Evolutionary conservation across 2,113 vertebrate genomes (phyloP), one percentile per base, ranked within the genome.

Genomic region (Microtus pennsylvanicus): DNA sequence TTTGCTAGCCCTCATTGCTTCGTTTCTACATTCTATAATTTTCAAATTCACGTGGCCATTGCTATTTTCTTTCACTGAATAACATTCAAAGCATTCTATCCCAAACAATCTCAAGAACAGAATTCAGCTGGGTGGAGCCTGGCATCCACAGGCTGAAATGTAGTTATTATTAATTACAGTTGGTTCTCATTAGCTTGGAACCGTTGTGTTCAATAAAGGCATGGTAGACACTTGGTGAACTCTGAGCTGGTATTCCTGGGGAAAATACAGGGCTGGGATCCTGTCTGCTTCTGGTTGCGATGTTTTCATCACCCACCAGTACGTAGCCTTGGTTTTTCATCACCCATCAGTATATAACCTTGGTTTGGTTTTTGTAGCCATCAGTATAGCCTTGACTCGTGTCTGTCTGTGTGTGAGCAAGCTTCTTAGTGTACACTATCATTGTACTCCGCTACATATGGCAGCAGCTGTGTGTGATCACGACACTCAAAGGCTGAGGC

Each of bases 371-470:
- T 21, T 21, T 5, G 0, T 58, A 21, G 19, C 55, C 55, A 58
- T 21, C 17, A 58, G 55, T 21, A 35, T 72, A 42, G 63, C 42
- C 22, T 87, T 85, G 10, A 7, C 69, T 85, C 52, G 3, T 87
- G 55, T 89, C 24, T 42, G 28, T 91, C 89, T 91, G 72, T 93
- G n/a, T 89, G 47, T 70, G 87, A 93, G 35, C 35, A 7, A 87
- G 2, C 3, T 28, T 28, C 35, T 82, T 74, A 33, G 52, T 55
- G 69, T 22, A 22, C 28, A 28, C 58, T 92, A 67, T 76, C 91
- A 17, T 3, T 87, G 87, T 67, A 61, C 70, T 96, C 47, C 26
- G 24, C 35, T 42, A 35, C 13, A 3, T 22, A 9, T 74, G 22
- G 13, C 8, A 11, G 22, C 67, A n/a, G 35, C 21, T 24, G 4